Conservation (phyloP, 2,113 vertebrate species). For the Paradisaea rubra region DNA sequence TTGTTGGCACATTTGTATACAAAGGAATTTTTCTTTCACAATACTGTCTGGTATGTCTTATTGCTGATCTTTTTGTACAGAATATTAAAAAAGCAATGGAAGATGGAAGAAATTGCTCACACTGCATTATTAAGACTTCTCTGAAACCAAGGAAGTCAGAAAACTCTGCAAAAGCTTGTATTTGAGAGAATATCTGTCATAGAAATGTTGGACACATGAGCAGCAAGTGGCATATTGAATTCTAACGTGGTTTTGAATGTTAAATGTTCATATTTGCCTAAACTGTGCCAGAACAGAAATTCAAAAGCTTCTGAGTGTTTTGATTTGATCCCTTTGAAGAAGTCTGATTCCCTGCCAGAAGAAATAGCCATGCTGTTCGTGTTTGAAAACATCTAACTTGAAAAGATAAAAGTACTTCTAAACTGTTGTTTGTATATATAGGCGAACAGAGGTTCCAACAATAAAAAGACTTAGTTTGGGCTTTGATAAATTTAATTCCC, state of each 20-base stretch:
- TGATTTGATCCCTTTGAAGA: constrained; percentile 7
- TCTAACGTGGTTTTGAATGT: neutral
- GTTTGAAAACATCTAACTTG: neutral
- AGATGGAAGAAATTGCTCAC: neutral
- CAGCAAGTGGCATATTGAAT: neutral
- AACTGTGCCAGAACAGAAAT: neutral
- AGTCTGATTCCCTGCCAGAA: neutral
- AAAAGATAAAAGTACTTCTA: neutral
- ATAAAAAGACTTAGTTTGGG: neutral
- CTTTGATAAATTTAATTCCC: neutral
- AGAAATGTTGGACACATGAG: neutral
- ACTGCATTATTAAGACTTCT: neutral
- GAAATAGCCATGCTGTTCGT: neutral
- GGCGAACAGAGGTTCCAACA: neutral
- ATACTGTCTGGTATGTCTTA: neutral
- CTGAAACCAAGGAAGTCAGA: neutral
- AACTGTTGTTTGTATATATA: neutral
- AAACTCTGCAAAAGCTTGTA: neutral
- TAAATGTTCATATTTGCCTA: neutral
- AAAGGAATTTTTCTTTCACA: neutral
- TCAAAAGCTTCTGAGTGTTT: neutral
- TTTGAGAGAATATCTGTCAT: neutral
- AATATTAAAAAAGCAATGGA: neutral
- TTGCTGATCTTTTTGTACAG: neutral
- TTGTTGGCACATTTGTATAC: neutral